Evolutionary conservation across 1,140 invertebrate species (phyloP), one percentile per base, ranked within the genome.

Genomic region (Nylanderia fulva): DNA sequence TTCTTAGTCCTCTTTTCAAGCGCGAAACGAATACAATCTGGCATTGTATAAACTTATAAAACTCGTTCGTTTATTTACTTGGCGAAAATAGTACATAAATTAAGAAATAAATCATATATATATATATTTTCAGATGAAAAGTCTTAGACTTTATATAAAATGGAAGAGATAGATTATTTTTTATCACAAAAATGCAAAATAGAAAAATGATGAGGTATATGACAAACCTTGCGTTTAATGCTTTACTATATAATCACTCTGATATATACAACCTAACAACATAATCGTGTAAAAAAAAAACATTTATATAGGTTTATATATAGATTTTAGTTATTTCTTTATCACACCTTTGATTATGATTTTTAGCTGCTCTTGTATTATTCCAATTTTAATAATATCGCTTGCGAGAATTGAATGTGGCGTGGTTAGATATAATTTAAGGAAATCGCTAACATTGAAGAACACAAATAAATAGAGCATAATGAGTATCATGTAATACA

Each of bases 41-140:
- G 27, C 13, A 86, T 76, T 63, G 66, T 86, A 48, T 48, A 69
- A 88, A 76, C 88, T 91, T 87, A n/a, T 64, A n/a, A n/a, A n/a
- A n/a, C n/a, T n/a, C n/a, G n/a, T n/a, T n/a, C 8, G 80, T 66
- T 89, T 85, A 75, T 77, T 85, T 54, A 63, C 15, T 82, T 72
- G 9, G 71, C 45, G 24, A 54, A 64, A 60, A 64, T 69, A 61
- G 54, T 79, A 64, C 42, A 74, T 79, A 87, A 61, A 61, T 76
- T 68, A 76, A 27, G 39, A 80, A 90, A 91, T 85, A 75, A 91
- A 86, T 36, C 0, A 61, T 86, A 91, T 91, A 90, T 88, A 61
- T 86, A 91, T 91, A 90, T 88, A 86, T 92, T 92, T 91, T 91
- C 72, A 89, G 76, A 91, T 89, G 85, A 87, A 80, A 88, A 83